Base-by-base conservation (phyloP, 2,113 vertebrate genomes). In the Toxostoma redivivum region DNA sequence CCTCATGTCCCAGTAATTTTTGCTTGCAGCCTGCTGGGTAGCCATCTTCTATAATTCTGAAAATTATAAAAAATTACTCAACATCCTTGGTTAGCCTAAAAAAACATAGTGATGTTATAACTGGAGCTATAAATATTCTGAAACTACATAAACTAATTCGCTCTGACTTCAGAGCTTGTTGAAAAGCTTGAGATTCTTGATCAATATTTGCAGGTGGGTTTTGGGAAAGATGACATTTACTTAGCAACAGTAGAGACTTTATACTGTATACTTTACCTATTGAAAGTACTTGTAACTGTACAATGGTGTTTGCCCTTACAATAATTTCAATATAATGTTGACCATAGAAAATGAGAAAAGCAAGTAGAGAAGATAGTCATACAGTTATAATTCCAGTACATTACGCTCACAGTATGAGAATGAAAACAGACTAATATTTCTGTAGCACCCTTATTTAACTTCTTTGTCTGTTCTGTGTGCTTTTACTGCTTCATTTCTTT, bases 261-360 rank as follows among this genome's bases (percentile, higher is more conserved):
- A 90, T 91, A 88, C 20, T 96, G 88, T 97, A 92, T 95, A 67
- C 81, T 95, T 97, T 95, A 73, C 91, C 83, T 97, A 84, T 96
- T 97, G 96, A 96, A 97, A 93, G 65, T 89, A 86, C 95, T 95
- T 95, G 61, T 82, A 92, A 92, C 88, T 93, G 76, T 74, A 56
- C 83, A 73, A 47, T 86, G 72, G 61, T 97, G 93, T 97, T 97
- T 97, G 92, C 90, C 81, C 70, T 97, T 90, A 92, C 20, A 90
- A 57, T 97, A 95, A 96, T 95, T 95, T 97, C 82, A 89, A 56
- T 90, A 95, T 92, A 91, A 96, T 96, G 89, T 95, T 97, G 94
- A 97, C 94, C 60, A 85, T 94, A 81, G 95, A 88, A 97, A 97
- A 97, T 97, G 91, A 97, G 96, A 95, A 97, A 97, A 95, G 86